phyloP scores from a whole-genome alignment of 2,113 vertebrate species.

The Coptodon rendalli region DNA sequence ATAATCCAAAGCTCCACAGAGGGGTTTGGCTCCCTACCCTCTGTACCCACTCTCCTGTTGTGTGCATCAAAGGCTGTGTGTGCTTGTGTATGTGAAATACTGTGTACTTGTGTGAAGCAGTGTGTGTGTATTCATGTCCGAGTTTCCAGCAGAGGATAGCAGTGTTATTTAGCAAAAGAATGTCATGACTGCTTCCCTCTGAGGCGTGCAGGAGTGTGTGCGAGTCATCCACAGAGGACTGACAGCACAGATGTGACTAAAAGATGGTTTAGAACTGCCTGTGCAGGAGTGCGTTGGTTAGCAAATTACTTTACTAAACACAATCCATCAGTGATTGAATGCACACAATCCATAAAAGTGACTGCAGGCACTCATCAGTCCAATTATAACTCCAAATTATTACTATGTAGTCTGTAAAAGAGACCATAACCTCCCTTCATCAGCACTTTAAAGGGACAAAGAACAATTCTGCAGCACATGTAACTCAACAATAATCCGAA shows the following conservation, averaged over 20 bases:
- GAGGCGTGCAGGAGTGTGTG: background rate
- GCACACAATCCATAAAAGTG: background rate
- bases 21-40: background rate
- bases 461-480: background rate
- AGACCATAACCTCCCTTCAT: background rate
- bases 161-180: conserved; percentile 1
- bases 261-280: background rate
- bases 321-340: background rate
- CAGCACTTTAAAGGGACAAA: background rate
- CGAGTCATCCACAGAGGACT: background rate
- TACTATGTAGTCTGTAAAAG: background rate
- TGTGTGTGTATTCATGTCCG: conserved; percentile 2
- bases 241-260: background rate
- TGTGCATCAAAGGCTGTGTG: conserved; percentile 13
- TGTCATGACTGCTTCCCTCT: background rate
- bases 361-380: background rate
- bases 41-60: conserved; percentile 12
- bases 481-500: background rate
- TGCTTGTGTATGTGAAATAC: background rate
- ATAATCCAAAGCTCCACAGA: conserved; percentile 30
- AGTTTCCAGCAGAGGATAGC: background rate
- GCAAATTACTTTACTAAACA: background rate
- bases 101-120: background rate
- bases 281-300: background rate
- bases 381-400: background rate